These are phyloP conservation scores for Cebidichthys violaceus DNA, from an alignment of 2,113 vertebrate species.

Conservation along the genomic window DNA sequence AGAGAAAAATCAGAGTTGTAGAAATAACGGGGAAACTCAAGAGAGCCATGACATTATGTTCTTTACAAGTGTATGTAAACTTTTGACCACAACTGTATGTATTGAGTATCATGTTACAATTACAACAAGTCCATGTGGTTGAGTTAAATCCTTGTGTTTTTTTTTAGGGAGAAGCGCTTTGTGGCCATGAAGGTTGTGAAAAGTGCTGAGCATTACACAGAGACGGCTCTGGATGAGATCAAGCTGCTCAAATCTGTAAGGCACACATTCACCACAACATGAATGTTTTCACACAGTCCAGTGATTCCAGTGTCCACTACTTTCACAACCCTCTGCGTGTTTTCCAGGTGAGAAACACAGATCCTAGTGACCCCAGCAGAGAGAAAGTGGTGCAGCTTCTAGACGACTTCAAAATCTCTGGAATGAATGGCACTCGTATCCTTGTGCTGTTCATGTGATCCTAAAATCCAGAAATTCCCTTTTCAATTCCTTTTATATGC, in stretches of 20 bases:
- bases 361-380: conserved; percentile 90
- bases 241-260: conserved; percentile 94
- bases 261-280: neutral
- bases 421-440: conserved; percentile 98
- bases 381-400: conserved; percentile 96
- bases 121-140: neutral
- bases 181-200: conserved; percentile 99
- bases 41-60: no score
- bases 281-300: neutral
- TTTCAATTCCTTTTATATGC: neutral
- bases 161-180: conserved; percentile 90
- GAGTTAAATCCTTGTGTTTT: neutral
- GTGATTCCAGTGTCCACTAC: neutral
- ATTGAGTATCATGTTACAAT: neutral
- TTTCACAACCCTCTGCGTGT: conserved; percentile 4
- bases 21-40: no score
- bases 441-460: conserved; percentile 69
- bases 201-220: conserved; percentile 98
- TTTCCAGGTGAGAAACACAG: conserved; percentile 92
- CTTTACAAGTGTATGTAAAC: no score
- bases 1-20: no score
- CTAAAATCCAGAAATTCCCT: neutral
- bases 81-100: no score
- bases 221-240: conserved; percentile 98
- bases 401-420: conserved; percentile 98